phyloP scores from a whole-genome alignment of 1,140 invertebrate species.

The Pollicipes pollicipes region DNA sequence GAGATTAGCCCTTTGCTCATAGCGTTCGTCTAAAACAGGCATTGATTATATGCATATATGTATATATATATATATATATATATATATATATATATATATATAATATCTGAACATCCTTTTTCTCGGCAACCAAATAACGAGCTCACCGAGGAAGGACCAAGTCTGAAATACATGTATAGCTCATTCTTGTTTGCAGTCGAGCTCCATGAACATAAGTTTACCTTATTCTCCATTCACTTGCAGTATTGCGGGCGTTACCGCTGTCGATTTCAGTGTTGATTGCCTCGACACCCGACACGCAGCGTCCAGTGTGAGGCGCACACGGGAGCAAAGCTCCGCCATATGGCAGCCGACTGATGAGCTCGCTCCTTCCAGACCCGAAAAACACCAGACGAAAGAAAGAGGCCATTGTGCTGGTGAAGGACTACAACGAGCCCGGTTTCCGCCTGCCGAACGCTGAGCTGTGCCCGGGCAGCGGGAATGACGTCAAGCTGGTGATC shows the following conservation, averaged over 20 bases:
- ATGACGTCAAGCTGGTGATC: conserved; percentile 43
- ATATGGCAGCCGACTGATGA: background rate
- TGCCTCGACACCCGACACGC: too few species aligned
- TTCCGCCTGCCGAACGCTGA: conserved; percentile 33
- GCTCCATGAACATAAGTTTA: background rate
- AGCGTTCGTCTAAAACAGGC: too few species aligned
- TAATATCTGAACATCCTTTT: too few species aligned
- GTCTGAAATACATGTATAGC: too few species aligned
- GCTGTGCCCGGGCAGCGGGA: conserved; percentile 45
- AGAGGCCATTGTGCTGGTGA: background rate
- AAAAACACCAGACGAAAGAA: background rate
- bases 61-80: too few species aligned
- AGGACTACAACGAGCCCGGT: conserved; percentile 18
- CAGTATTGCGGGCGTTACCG: background rate
- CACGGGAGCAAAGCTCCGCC: background rate
- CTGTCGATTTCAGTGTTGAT: background rate
- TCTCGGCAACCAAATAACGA: too few species aligned
- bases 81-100: too few species aligned
- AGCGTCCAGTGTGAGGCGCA: too few species aligned
- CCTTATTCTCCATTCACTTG: background rate
- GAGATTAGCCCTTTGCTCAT: too few species aligned
- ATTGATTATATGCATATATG: too few species aligned
- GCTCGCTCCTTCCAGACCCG: background rate
- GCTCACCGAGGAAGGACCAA: too few species aligned
- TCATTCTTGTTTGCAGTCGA: too few species aligned